Evolutionary conservation across 1,140 invertebrate genomes (phyloP), one percentile per base, ranked within the genome.

Genomic region (Littorina saxatilis): DNA sequence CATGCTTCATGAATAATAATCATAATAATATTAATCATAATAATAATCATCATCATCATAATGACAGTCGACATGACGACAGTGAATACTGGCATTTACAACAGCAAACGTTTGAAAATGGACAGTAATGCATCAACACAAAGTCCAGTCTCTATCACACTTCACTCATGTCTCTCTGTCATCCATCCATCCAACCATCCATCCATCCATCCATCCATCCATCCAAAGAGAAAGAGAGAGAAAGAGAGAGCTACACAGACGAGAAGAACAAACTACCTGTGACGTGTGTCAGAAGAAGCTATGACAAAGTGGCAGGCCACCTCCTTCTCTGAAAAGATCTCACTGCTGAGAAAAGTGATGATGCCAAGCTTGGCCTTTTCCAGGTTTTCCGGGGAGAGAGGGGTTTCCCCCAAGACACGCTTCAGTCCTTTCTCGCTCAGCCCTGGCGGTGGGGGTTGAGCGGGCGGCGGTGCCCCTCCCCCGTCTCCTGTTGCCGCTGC

Each of bases 341-440:
- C 96, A 83, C 94, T 94, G 43, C 94, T 94, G 63, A 98, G 92
- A 87, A 98, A 97, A 87, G 96, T 96, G 2, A 98, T 94, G 81
- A 98, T 95, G 68, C 96, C 95, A 79, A 96, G 89, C 91, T 97
- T 97, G 13, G 95, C 94, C 92, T 96, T 94, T 92, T 98, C 97
- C 68, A 98, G 92, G 88, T 96, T 94, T 87, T 98, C 96, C n/a
- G 96, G 94, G 80, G 94, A 95, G 82, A 95, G 93, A 37, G 95
- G 94, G 88, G 94, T 95, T 87, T 96, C 96, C 68, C 95, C 95
- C 17, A 95, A 95, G 3, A 97, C 94, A 83, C 96, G 94, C 91
- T 96, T 97, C 88, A 96, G 96, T 23, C 95, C 94, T 86, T 95
- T 94, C 84, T 95, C 94, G 90, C 95, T 96, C 92, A 98, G 94